These are phyloP conservation scores for Phymastichus coffea DNA, from an alignment of 1,140 invertebrate genomes.

Conservation along the genomic window DNA sequence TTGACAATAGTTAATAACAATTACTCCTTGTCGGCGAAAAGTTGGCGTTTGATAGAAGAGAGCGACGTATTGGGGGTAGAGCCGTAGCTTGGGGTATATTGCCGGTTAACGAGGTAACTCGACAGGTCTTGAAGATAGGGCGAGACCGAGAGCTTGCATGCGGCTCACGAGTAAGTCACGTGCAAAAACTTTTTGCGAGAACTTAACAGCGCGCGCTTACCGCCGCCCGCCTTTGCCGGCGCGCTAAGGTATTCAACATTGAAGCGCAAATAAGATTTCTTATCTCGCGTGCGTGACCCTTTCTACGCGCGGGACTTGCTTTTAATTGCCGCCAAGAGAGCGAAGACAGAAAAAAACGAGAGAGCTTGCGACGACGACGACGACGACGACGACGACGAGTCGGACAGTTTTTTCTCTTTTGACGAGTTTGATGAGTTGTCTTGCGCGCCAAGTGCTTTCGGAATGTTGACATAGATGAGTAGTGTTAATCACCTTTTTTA, in stretches of 20 bases:
- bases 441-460: no score
- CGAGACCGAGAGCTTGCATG: slow-evolving; percentile 31
- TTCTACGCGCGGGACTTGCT: background rate
- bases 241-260: slow-evolving; percentile 7
- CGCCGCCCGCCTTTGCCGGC: slow-evolving; percentile 14
- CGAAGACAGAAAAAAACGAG: no score
- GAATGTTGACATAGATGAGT: no score
- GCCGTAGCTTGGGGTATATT: slow-evolving; percentile 33
- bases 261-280: slow-evolving; percentile 22
- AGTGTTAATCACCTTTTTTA: no score
- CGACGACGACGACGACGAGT: no score
- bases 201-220: no score
- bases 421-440: no score
- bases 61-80: slow-evolving; percentile 6
- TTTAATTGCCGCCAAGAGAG: slow-evolving; percentile 19
- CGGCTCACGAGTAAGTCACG: slow-evolving; percentile 39
- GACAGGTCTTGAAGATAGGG: slow-evolving; percentile 43
- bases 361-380: no score
- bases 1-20: no score
- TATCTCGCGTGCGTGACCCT: background rate
- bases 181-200: slow-evolving; percentile 43
- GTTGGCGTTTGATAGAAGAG: background rate
- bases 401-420: no score
- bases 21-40: no score
- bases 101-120: slow-evolving; percentile 47